A percentile compares a stretch with the other conserved stretches of the same genome.
These are phyloP conservation scores for Zootermopsis nevadensis DNA, from an alignment of 2,888 invertebrate species.

Conservation along the genomic window DNA sequence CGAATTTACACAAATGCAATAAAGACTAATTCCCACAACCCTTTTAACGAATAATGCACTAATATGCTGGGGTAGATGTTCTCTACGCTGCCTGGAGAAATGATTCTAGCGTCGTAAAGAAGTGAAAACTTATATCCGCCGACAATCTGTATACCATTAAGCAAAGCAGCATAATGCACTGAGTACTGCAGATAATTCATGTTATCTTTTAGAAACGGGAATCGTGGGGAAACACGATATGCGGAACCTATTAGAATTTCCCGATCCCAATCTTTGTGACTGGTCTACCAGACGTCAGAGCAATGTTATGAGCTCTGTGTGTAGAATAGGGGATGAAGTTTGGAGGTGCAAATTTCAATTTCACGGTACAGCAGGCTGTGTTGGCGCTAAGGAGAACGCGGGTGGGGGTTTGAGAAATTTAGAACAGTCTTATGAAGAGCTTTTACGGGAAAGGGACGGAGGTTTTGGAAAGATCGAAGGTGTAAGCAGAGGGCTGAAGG, in stretches of 20 bases:
- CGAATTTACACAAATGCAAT: not conserved
- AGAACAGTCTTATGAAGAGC: slow-evolving; percentile 5
- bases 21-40: not conserved
- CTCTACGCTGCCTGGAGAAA: no score
- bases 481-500: not conserved
- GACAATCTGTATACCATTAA: no score
- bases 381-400: not conserved
- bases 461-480: not conserved
- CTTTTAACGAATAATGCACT: no score
- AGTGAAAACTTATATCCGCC: not conserved
- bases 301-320: not conserved
- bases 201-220: not conserved
- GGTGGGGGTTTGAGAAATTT: not conserved
- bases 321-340: not conserved
- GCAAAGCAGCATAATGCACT: no score
- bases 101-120: no score
- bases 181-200: no score
- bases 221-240: not conserved
- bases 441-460: not conserved
- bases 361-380: slow-evolving; percentile 19
- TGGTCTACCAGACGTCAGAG: not conserved
- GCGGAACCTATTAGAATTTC: not conserved
- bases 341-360: slow-evolving; percentile 22
- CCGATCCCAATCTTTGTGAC: not conserved
- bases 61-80: no score